Evolutionary conservation across 1,140 invertebrate genomes (phyloP).

Genomic region (Cyrtorhinus lividipennis): DNA sequence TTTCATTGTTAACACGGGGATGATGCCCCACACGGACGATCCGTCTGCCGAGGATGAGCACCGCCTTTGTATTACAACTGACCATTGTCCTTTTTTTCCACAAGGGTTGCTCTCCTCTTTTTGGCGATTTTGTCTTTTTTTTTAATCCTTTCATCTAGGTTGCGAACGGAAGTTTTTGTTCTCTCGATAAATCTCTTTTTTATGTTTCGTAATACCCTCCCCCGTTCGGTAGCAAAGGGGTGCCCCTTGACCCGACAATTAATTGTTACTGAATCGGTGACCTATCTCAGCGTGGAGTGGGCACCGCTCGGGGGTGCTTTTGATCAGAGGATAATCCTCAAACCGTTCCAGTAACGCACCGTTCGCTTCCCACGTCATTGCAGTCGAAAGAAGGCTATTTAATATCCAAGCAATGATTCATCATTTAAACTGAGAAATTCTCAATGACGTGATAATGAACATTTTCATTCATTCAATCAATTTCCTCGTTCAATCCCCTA

Average conservation of each 20-base stretch:
- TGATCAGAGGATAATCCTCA: not conserved
- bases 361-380: not conserved
- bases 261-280: not conserved
- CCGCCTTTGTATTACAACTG: too few species aligned
- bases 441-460: too few species aligned
- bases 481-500: too few species aligned
- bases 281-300: not conserved
- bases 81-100: not conserved
- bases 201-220: too few species aligned
- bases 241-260: not conserved
- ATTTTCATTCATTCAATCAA: too few species aligned
- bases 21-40: too few species aligned
- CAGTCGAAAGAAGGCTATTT: too few species aligned
- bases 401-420: too few species aligned
- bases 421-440: too few species aligned
- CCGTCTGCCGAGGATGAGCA: too few species aligned
- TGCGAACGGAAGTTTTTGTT: not conserved
- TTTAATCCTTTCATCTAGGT: not conserved
- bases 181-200: not conserved
- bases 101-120: too few species aligned
- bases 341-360: not conserved
- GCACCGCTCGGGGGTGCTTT: not conserved
- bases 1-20: not conserved
- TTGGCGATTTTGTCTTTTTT: not conserved
- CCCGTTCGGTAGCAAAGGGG: not conserved